These are phyloP conservation scores for Stenichneumon culpator DNA, from an alignment of 2,888 invertebrate species.

Conservation along the genomic window DNA sequence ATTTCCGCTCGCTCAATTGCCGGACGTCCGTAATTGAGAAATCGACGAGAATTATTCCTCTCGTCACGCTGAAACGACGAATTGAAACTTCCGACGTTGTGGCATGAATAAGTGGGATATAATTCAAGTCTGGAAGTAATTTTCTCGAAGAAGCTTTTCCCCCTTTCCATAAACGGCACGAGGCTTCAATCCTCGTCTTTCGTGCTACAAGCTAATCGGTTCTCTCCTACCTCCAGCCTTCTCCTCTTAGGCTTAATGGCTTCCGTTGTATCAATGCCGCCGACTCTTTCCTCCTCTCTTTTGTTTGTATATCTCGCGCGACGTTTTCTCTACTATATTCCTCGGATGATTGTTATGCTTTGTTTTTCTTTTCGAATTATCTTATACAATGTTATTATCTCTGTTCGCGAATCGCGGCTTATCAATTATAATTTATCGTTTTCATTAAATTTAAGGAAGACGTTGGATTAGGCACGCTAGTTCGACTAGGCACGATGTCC, in stretches of 20 bases:
- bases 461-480: conserved; percentile 82
- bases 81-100: conserved; percentile 51
- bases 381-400: conserved; percentile 9
- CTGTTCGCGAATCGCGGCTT: not conserved
- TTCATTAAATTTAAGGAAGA: conserved; percentile 77
- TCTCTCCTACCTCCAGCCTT: not conserved
- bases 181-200: conserved; percentile 12
- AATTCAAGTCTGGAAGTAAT: conserved; percentile 27
- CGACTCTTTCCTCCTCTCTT: conserved; percentile 30
- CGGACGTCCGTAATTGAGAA: conserved; percentile 40
- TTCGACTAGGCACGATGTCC: conserved; percentile 63
- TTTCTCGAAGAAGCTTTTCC: conserved; percentile 26
- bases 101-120: conserved; percentile 29
- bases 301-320: not conserved
- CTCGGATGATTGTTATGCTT: not conserved
- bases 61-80: conserved; percentile 33
- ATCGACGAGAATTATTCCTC: conserved; percentile 50
- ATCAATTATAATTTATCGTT: conserved; percentile 5
- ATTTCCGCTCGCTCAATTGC: conserved; percentile 41
- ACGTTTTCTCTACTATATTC: not conserved
- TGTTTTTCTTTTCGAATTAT: not conserved
- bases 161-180: conserved; percentile 25
- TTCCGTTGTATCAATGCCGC: conserved; percentile 52
- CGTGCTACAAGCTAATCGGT: conserved; percentile 9
- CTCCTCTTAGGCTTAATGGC: conserved; percentile 41